These are phyloP conservation scores for Amblyornis subalaris DNA, from an alignment of 2,113 vertebrate genomes.

Conservation along the genomic window DNA sequence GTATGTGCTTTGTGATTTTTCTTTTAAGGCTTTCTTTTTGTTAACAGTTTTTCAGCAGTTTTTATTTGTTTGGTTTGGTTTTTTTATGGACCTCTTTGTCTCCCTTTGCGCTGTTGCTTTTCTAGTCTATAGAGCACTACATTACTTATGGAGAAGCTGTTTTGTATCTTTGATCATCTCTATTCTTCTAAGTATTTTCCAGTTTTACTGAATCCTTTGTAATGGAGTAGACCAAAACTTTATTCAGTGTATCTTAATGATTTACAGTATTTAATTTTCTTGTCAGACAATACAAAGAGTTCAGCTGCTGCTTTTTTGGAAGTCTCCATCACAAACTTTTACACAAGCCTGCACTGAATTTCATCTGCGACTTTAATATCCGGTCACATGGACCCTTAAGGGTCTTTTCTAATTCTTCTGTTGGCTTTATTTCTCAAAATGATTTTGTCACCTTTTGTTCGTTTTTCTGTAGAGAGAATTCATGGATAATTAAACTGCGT, in stretches of 20 bases:
- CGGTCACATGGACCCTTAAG: not conserved
- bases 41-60: not conserved
- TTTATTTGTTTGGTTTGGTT: not conserved
- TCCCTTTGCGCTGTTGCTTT: not conserved
- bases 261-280: not conserved
- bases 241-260: not conserved
- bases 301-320: not conserved
- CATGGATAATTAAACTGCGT: not conserved
- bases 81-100: not conserved
- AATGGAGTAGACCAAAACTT: not conserved
- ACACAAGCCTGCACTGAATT: not conserved
- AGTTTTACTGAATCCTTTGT: not conserved
- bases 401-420: not conserved
- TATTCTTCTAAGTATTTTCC: not conserved
- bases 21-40: not conserved
- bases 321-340: not conserved
- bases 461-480: not conserved
- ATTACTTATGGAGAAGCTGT: not conserved
- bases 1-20: not conserved
- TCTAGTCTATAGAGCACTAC: not conserved
- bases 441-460: not conserved
- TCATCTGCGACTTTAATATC: not conserved
- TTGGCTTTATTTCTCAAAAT: not conserved
- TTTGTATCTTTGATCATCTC: not conserved
- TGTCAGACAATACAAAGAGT: not conserved